Base-by-base conservation (phyloP, 2,113 vertebrate species). In the Psittacula cyanocephala region DNA sequence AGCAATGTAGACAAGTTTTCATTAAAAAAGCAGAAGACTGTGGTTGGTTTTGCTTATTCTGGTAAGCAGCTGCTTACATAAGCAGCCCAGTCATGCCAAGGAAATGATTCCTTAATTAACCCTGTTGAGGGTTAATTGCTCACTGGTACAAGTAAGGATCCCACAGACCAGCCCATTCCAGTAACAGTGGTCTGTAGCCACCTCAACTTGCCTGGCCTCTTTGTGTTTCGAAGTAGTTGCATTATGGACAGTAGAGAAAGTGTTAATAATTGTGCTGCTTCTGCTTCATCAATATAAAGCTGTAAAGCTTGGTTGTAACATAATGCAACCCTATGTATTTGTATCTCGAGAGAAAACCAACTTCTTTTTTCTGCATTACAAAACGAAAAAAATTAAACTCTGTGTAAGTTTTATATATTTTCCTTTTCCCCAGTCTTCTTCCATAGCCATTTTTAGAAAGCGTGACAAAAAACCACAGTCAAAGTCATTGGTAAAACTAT, bases 141-240 rank as follows among this genome's bases (percentile, higher is more conserved):
- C 19, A 37, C 27, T 7, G 6, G 11, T 28, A 41, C 0, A 1
- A 53, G 5, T 11, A 17, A 53, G 17, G n/a, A 33, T 19, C 15
- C 74, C 11, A 2, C 60, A 84, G 62, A 75, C 2, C 24, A 65
- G 8, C 8, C 17, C n/a, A 25, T 35, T 31, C 11, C 25, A 39
- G 10, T 39, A 31, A 20, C 15, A 27, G 9, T 10, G 4, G 7
- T 64, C 7, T 6, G 3, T 24, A 68, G 3, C 0, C 12, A 9
- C 13, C 25, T 83, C 0, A 0, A 9, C 20, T 49, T 81, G 3
- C 39, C 64, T 50, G n/a, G 1, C 6, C 8, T 71, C 39, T 43
- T 78, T 89, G 46, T 83, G 4, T 50, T 81, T 57, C 7, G 6
- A 53, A 50, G 43, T 17, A 86, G 12, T 17, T 67, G 29, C 14